Percentiles rank a stretch among this genome's conserved stretches.
Conservation (phyloP, 2,797 vertebrate species). For the Cryptoblepharus egeriae region DNA sequence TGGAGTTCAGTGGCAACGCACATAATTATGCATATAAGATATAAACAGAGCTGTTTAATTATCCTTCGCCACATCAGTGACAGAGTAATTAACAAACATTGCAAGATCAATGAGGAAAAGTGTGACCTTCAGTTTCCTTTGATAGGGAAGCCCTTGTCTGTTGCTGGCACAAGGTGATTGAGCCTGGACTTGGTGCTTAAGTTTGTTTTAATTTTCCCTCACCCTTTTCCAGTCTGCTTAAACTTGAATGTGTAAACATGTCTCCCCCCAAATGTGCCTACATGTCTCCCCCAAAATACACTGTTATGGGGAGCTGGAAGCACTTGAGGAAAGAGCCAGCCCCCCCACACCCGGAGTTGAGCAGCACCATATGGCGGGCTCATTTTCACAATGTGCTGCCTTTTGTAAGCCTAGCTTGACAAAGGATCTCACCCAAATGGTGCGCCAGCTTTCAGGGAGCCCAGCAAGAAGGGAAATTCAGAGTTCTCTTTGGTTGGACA, state of each 20-base stretch:
- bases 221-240: background rate
- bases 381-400: slow-evolving; percentile 16
- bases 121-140: slow-evolving; percentile 97
- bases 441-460: background rate
- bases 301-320: slow-evolving; percentile 32
- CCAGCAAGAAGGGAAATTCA: background rate
- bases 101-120: slow-evolving; percentile 99
- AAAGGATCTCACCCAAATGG: slow-evolving; percentile 25
- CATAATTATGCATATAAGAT: slow-evolving; percentile 99
- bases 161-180: slow-evolving; percentile 83
- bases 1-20: slow-evolving; percentile 90
- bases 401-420: slow-evolving; percentile 22
- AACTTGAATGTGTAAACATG: background rate
- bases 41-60: slow-evolving; percentile 99
- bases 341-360: background rate
- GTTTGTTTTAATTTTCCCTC: slow-evolving; percentile 61
- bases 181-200: slow-evolving; percentile 67
- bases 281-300: slow-evolving; percentile 27
- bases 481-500: too few species aligned
- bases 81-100: slow-evolving; percentile 99
- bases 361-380: slow-evolving; percentile 6
- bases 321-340: background rate
- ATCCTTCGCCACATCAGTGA: slow-evolving; percentile 99
- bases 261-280: slow-evolving; percentile 34
- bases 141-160: slow-evolving; percentile 84